A percentile compares a stretch with the other conserved stretches of the same genome.
Conservation (phyloP, 2,888 invertebrate species). For the Spodoptera picta region DNA sequence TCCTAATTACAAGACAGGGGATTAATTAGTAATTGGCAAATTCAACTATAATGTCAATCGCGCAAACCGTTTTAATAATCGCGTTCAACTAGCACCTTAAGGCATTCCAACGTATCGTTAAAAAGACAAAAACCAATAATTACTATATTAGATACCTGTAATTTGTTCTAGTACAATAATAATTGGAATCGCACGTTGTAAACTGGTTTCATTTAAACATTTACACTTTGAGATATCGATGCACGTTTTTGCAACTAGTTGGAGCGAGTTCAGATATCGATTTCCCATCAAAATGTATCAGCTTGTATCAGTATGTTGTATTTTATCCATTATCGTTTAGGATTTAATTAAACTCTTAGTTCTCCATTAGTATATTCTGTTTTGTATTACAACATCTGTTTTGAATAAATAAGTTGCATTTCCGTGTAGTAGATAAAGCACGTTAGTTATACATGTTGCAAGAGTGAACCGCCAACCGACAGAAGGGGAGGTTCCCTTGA, state of each 20-base stretch:
- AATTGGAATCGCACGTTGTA: constrained; percentile 16
- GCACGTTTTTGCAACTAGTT: constrained; percentile 43
- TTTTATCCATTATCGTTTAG: constrained; percentile 31
- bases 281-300: constrained; percentile 37
- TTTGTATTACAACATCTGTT: constrained; percentile 15
- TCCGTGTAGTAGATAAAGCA: constrained; percentile 4
- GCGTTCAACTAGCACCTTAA: constrained; percentile 14
- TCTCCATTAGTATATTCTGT: not conserved
- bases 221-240: constrained; percentile 31
- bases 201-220: constrained; percentile 39
- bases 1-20: constrained; percentile 1
- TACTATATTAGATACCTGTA: constrained; percentile 37
- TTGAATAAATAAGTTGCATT: constrained; percentile 1
- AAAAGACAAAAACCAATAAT: constrained; percentile 39
- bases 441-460: not conserved
- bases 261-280: constrained; percentile 33
- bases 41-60: constrained; percentile 11
- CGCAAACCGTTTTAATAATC: constrained; percentile 1
- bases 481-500: constrained; percentile 3
- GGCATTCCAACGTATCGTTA: constrained; percentile 15
- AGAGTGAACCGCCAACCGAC: not conserved
- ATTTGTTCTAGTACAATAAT: constrained; percentile 38
- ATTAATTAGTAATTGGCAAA: constrained; percentile 3
- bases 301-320: constrained; percentile 33
- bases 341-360: constrained; percentile 24